Evolutionary conservation across 2,888 invertebrate genomes (phyloP).

Genomic region (Drosophila helvetica): DNA sequence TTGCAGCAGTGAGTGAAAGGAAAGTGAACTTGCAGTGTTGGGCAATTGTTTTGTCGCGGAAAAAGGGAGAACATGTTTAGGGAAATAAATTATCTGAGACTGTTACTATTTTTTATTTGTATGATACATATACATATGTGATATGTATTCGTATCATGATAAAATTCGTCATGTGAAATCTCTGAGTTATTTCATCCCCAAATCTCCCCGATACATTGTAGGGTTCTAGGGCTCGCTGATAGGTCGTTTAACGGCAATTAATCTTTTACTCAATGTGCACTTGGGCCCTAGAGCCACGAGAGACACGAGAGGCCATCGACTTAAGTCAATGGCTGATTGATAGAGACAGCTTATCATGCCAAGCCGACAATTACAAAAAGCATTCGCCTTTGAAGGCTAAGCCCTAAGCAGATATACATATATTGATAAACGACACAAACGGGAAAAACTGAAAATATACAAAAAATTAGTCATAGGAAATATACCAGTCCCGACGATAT

Average conservation of each 20-base stretch:
- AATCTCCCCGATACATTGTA: neutral
- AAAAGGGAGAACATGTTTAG: neutral
- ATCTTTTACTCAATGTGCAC: constrained; percentile 24
- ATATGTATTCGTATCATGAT: no score
- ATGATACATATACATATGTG: no score
- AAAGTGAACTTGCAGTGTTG: neutral
- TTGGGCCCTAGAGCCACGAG: constrained; percentile 29
- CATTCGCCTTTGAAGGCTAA: constrained; percentile 17
- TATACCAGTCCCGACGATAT: neutral
- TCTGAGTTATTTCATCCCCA: neutral
- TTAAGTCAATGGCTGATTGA: constrained; percentile 54
- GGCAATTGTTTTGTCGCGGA: no score
- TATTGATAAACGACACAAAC: constrained; percentile 20
- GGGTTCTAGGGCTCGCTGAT: neutral
- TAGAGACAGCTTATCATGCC: constrained; percentile 34
- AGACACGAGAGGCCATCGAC: constrained; percentile 38
- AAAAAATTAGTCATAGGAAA: constrained; percentile 17
- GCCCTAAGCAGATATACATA: constrained; percentile 3
- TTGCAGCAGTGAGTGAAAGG: no score
- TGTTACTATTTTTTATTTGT: no score
- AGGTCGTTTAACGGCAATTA: constrained; percentile 40
- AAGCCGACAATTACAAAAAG: constrained; percentile 8
- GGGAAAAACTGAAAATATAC: constrained; percentile 17
- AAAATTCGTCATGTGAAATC: no score
- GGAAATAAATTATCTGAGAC: no score